phyloP scores from a whole-genome alignment of 2,797 vertebrate species.

The Poecilia picta region DNA sequence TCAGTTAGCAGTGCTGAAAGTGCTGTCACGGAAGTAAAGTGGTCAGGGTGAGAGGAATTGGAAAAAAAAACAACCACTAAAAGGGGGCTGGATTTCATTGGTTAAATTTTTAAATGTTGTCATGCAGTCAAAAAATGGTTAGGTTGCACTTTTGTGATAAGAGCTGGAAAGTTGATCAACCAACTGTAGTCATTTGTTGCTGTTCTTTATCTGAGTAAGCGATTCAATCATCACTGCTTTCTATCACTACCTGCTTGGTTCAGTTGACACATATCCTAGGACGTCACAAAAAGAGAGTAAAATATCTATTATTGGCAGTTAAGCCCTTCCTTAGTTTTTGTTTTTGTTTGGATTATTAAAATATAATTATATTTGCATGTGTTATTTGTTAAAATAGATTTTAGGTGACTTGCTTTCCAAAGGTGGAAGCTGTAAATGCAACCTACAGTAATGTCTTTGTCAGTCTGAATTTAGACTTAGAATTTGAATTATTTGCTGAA shows the following conservation, averaged over 20 bases:
- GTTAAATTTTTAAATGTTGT: neutral
- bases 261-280: neutral
- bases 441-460: no score
- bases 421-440: no score
- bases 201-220: neutral
- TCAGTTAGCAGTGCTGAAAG: neutral
- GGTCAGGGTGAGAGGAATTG: neutral
- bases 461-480: no score
- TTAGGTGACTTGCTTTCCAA: no score
- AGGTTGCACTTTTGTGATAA: neutral
- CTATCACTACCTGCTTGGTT: neutral
- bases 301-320: neutral
- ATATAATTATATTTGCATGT: no score
- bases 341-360: no score
- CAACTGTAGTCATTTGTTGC: neutral
- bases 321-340: no score
- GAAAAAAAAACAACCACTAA: neutral
- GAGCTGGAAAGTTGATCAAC: neutral
- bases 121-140: neutral
- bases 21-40: neutral
- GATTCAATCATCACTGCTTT: neutral
- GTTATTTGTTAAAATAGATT: no score
- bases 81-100: neutral
- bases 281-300: no score
- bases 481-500: no score